These are phyloP conservation scores for Diarsia dahlii DNA, from an alignment of 2,888 invertebrate species.

Conservation along the genomic window DNA sequence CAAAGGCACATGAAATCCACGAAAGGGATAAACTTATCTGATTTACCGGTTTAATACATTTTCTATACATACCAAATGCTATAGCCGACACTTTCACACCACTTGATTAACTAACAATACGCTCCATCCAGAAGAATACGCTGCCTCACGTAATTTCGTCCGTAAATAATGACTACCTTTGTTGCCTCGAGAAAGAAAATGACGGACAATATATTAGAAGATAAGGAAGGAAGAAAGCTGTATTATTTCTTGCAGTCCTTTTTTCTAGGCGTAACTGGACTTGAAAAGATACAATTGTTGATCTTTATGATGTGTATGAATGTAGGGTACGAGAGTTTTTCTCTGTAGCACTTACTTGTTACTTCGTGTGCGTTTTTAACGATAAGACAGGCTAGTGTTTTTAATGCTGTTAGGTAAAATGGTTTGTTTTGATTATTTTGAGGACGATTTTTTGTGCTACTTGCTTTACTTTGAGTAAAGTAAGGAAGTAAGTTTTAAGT, in stretches of 20 bases:
- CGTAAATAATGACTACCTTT: constrained; percentile 45
- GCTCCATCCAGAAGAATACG: constrained; percentile 16
- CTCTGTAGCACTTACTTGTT: neutral
- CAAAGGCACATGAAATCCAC: neutral
- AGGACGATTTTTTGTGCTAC: neutral
- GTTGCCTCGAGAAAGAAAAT: constrained; percentile 35
- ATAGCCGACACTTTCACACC: neutral
- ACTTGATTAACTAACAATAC: neutral
- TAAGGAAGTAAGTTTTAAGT: too few relatives aligned
- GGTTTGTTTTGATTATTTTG: neutral
- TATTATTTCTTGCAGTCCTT: constrained; percentile 24
- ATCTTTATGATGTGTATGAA: neutral
- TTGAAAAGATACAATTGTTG: constrained; percentile 3
- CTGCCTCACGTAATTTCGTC: constrained; percentile 24
- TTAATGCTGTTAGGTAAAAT: neutral
- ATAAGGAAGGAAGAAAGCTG: constrained; percentile 25
- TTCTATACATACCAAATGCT: constrained; percentile 1
- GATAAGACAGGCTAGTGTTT: neutral
- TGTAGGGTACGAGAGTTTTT: neutral
- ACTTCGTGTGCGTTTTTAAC: neutral
- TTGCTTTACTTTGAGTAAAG: neutral
- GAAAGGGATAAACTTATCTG: neutral
- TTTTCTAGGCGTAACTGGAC: neutral
- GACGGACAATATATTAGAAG: constrained; percentile 32
- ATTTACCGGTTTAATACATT: neutral